Evolutionary conservation across 2,888 invertebrate genomes (phyloP).

Genomic region (Euplagia quadripunctaria): DNA sequence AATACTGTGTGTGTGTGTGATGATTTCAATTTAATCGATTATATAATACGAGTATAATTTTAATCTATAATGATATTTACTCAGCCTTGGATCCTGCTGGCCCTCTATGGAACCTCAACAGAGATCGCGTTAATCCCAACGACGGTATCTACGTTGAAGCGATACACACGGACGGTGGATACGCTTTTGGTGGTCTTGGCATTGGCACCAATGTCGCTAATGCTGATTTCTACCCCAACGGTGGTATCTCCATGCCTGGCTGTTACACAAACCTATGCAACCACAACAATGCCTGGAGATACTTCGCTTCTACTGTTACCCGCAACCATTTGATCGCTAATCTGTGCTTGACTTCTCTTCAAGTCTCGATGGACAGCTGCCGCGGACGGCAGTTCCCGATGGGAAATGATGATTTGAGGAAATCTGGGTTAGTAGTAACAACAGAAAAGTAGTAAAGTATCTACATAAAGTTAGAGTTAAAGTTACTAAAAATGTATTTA

Average conservation of each 20-base stretch:
- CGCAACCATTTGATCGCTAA: conserved; percentile 62
- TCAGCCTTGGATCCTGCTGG: conserved; percentile 69
- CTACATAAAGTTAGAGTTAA: too few relatives aligned
- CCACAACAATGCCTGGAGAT: conserved; percentile 67
- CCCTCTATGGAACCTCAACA: conserved; percentile 62
- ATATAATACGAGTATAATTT: too few relatives aligned
- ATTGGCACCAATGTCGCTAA: conserved; percentile 78
- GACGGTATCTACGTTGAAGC: conserved; percentile 73
- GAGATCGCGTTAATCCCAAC: conserved; percentile 50
- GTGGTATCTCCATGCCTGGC: conserved; percentile 73
- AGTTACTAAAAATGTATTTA: too few relatives aligned
- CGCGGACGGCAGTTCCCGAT: conserved; percentile 56
- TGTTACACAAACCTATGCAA: conserved; percentile 64
- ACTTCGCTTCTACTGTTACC: conserved; percentile 62
- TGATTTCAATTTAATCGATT: too few relatives aligned
- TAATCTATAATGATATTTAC: too few relatives aligned
- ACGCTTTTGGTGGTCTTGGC: conserved; percentile 69
- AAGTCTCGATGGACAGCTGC: conserved; percentile 60
- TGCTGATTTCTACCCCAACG: conserved; percentile 88
- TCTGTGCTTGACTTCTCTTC: conserved; percentile 50
- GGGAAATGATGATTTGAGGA: conserved; percentile 66
- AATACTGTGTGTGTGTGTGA: too few relatives aligned
- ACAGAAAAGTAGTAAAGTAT: background rate
- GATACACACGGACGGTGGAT: conserved; percentile 63
- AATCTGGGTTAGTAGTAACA: conserved; percentile 59